A percentile compares a stretch with the other conserved stretches of the same genome.
Conservation (phyloP, 2,888 invertebrate species). For the Acrobasis repandana region DNA sequence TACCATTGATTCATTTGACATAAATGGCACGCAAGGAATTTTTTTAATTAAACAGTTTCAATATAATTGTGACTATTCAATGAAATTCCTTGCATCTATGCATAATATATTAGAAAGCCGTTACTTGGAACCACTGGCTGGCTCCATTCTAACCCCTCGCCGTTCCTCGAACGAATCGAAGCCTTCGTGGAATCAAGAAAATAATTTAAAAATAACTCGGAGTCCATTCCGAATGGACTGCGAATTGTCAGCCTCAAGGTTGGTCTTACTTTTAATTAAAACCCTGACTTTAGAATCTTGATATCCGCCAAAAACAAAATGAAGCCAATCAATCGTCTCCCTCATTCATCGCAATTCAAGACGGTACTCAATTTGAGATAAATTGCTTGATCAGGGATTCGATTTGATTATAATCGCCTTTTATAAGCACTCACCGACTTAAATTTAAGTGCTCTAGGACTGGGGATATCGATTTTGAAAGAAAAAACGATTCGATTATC, state of each 20-base stretch:
- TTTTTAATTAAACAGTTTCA: background rate
- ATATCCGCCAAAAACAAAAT: slow-evolving; percentile 33
- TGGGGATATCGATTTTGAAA: slow-evolving; percentile 42
- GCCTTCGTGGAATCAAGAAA: background rate
- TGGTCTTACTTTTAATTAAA: slow-evolving; percentile 29
- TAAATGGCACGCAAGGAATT: too few relatives aligned
- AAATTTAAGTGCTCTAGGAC: slow-evolving; percentile 46
- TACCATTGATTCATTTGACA: too few relatives aligned
- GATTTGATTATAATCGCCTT: slow-evolving; percentile 52
- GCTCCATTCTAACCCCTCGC: background rate
- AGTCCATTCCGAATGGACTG: background rate
- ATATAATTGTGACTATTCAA: background rate
- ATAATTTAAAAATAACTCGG: slow-evolving; percentile 2
- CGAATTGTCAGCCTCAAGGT: slow-evolving; percentile 6
- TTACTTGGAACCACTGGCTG: slow-evolving; percentile 1
- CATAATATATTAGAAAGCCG: background rate
- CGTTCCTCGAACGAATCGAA: slow-evolving; percentile 8
- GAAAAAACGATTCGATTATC: slow-evolving; percentile 46
- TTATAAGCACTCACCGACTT: slow-evolving; percentile 44
- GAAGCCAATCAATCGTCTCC: slow-evolving; percentile 37
- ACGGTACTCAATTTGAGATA: slow-evolving; percentile 40
- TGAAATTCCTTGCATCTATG: slow-evolving; percentile 5
- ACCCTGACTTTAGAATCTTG: slow-evolving; percentile 23
- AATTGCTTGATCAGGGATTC: slow-evolving; percentile 48
- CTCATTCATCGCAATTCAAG: slow-evolving; percentile 34